A percentile compares a stretch with the other conserved stretches of the same genome.
phyloP scores from a whole-genome alignment of 2,888 invertebrate species.

The Omphaloscelis lunosa region DNA sequence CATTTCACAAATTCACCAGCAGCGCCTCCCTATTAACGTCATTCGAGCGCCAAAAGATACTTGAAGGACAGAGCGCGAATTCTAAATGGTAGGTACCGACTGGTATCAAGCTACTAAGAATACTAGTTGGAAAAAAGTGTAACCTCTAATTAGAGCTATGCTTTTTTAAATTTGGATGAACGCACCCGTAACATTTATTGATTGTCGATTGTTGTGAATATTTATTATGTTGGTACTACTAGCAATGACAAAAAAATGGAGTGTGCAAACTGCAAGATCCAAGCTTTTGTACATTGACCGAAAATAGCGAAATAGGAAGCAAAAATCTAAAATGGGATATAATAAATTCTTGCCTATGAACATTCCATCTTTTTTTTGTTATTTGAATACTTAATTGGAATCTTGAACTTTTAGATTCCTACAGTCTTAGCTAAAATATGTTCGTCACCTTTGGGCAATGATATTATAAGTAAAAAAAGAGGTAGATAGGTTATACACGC shows the following conservation, averaged over 20 bases:
- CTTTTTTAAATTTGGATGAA: conserved; percentile 2
- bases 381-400: background rate
- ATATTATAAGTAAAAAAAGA: no score
- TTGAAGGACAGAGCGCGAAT: background rate
- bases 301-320: conserved; percentile 7
- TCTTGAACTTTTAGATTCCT: background rate
- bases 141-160: background rate
- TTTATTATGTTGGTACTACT: conserved; percentile 52
- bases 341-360: background rate
- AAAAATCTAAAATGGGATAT: background rate
- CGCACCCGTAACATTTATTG: conserved; percentile 14
- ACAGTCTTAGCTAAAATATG: no score
- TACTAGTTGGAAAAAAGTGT: background rate
- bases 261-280: conserved; percentile 41
- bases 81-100: background rate
- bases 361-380: no score
- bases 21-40: background rate
- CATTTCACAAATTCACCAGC: no score
- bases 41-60: background rate
- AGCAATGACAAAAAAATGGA: conserved; percentile 20
- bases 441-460: no score
- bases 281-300: conserved; percentile 42
- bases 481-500: no score
- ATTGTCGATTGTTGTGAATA: conserved; percentile 6
- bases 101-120: no score